Evolutionary conservation across 2,113 vertebrate species (phyloP), one percentile per base, ranked within the genome.

Genomic region (Ctenomys sociabilis): DNA sequence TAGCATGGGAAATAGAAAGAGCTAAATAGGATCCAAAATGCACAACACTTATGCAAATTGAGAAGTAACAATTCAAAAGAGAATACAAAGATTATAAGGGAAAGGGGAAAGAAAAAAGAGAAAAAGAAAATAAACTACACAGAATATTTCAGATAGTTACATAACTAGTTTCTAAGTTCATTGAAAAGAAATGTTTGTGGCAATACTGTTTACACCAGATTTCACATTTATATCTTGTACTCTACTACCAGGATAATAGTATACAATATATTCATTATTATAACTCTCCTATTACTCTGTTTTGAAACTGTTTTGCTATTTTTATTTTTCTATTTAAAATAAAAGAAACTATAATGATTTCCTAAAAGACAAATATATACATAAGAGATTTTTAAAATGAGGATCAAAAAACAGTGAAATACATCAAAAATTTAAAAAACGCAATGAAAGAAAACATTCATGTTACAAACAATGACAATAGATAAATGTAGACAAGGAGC

Each of bases 371-470:
- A 30, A 66, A 49, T 22, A 68, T 57, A 72, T 21, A 59, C 5
- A 35, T 7, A 93, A 83, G 35, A n/a, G 3, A 12, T 8, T 70
- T 52, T 43, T 45, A 22, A 91, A 93, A 5, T 84, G 21, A 96
- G 35, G 80, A 32, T 72, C 61, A 88, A 91, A 91, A 88, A 91
- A 84, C 80, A 95, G 72, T 52, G 16, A 80, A 49, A 45, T 12
- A 12, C 40, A 92, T 52, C 9, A 77, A 81, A 35, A 70, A 84
- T 78, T 95, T 84, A 0, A 54, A 75, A 82, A 95, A 37, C 28
- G 57, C 28, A 30, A 68, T 73, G 5, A 0, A 70, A 75, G 68
- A 61, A 85, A 85, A 54, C 9, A 49, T 92, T n/a, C 1, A 86
- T 63, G 24, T 26, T 82, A 28, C 30, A 68, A 84, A 83, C 19